Evolutionary conservation across 2,113 vertebrate genomes (phyloP).

Genomic region (Chionodraco myersi): DNA sequence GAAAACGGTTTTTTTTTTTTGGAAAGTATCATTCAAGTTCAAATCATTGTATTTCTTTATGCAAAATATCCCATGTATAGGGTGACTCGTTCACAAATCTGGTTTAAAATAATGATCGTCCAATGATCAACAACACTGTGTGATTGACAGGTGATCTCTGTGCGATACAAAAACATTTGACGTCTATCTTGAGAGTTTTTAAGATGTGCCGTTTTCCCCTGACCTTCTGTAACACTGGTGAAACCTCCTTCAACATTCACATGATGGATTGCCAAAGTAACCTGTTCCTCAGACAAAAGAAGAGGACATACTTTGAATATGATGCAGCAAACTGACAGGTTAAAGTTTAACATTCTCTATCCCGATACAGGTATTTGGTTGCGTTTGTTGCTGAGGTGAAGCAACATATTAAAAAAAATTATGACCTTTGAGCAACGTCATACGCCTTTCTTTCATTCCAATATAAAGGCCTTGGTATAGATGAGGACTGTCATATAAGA

Average conservation of each 20-base stretch:
- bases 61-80: too few relatives aligned
- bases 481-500: not conserved
- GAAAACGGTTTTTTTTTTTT: too few relatives aligned
- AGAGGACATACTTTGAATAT: not conserved
- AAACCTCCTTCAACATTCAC: not conserved
- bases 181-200: too few relatives aligned
- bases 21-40: too few relatives aligned
- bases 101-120: too few relatives aligned
- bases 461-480: not conserved
- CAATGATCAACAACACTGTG: too few relatives aligned
- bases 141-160: too few relatives aligned
- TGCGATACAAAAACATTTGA: not conserved
- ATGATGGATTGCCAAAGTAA: not conserved
- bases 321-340: not conserved
- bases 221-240: not conserved
- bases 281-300: not conserved
- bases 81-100: too few relatives aligned
- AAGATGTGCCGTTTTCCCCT: not conserved
- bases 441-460: not conserved
- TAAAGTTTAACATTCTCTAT: not conserved
- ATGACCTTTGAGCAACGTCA: not conserved
- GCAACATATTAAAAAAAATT: not conserved
- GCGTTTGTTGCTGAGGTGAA: not conserved
- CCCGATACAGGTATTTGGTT: not conserved
- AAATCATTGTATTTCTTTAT: too few relatives aligned